Percentiles rank a stretch among this genome's conserved stretches.
phyloP scores from a whole-genome alignment of 2,113 vertebrate species.

The Urocitellus parryii region DNA sequence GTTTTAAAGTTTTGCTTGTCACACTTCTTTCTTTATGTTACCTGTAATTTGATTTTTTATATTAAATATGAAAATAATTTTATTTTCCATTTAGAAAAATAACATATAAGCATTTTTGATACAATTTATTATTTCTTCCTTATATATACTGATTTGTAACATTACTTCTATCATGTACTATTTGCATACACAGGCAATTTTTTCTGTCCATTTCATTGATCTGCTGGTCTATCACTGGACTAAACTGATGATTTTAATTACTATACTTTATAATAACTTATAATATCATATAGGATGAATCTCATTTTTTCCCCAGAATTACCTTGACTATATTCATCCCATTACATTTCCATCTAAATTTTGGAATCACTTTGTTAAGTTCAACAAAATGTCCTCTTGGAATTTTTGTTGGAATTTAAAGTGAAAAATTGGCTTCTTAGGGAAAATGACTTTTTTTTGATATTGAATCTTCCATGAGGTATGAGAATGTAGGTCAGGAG shows the following conservation, averaged over 20 bases:
- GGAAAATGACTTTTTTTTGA: no score
- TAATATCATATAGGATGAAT: not conserved
- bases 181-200: not conserved
- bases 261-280: not conserved
- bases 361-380: no score
- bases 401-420: no score
- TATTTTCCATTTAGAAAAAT: not conserved
- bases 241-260: constrained; percentile 17
- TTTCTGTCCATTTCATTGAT: not conserved
- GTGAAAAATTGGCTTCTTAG: no score
- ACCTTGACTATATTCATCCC: no score
- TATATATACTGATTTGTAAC: not conserved
- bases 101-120: not conserved
- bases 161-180: not conserved
- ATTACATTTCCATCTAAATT: no score
- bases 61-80: not conserved
- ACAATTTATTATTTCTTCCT: not conserved
- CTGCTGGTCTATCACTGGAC: not conserved
- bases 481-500: no score
- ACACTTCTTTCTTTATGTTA: constrained; percentile 17
- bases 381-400: no score
- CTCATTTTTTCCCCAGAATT: not conserved
- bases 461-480: no score
- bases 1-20: not conserved
- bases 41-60: not conserved